Conservation (phyloP, 2,113 vertebrate genomes). For the Solenodon paradoxus region DNA sequence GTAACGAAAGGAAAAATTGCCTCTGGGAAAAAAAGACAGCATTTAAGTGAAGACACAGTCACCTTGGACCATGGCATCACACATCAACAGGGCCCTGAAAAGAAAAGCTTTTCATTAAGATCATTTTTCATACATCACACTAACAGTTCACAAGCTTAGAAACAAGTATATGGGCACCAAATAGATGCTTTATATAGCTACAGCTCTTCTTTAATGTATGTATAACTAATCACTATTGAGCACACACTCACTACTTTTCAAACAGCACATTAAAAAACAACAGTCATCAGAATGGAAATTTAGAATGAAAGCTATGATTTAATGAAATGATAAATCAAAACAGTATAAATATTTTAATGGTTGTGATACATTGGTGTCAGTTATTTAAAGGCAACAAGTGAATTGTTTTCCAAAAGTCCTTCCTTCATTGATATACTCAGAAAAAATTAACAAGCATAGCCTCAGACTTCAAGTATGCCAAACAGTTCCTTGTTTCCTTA, state of each 20-base stretch:
- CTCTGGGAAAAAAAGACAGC: constrained; percentile 65
- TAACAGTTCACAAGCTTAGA: background rate
- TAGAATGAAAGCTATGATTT: background rate
- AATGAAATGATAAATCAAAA: background rate
- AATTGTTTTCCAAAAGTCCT: background rate
- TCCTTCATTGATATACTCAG: background rate
- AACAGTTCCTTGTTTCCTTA: background rate
- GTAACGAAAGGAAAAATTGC: constrained; percentile 73
- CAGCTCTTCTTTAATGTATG: background rate
- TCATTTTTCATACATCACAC: background rate
- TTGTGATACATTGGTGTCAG: background rate
- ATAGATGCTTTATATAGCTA: background rate
- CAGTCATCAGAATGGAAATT: background rate
- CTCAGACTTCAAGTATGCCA: background rate
- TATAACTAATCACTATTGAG: background rate
- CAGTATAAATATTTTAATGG: background rate
- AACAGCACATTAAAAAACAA: background rate
- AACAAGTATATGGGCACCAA: background rate
- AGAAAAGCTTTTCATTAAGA: background rate
- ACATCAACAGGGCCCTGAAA: background rate
- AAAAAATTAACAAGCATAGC: background rate
- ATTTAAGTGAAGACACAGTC: constrained; percentile 45
- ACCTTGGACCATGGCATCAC: constrained; percentile 34
- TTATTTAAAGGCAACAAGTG: background rate
- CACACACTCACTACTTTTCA: background rate